Conservation (phyloP, 2,888 invertebrate species). For the Eilema sororculum region DNA sequence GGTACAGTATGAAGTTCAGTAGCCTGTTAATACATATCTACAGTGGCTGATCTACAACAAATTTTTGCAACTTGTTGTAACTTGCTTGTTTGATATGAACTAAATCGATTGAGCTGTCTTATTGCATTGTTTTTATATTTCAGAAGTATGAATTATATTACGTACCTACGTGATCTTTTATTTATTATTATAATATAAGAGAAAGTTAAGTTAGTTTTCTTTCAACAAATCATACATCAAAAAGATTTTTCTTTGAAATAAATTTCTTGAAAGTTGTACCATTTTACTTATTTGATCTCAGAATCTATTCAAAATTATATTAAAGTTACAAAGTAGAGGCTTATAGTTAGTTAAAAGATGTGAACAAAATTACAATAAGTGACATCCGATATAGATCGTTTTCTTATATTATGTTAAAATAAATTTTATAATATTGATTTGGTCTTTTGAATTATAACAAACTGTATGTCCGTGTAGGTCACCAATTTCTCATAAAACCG, state of each 20-base stretch:
- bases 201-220: neutral
- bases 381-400: too few species aligned
- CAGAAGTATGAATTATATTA: neutral
- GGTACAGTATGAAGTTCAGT: too few species aligned
- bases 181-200: neutral
- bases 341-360: neutral
- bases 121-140: neutral
- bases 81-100: too few species aligned
- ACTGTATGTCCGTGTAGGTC: neutral
- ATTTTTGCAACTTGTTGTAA: too few species aligned
- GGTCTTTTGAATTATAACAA: too few species aligned
- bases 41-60: too few species aligned
- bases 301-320: slow-evolving; percentile 20
- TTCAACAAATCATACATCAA: slow-evolving; percentile 12
- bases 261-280: slow-evolving; percentile 36
- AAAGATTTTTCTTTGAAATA: slow-evolving; percentile 33
- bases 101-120: neutral
- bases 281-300: slow-evolving; percentile 35
- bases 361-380: too few species aligned
- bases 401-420: too few species aligned
- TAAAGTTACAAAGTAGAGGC: neutral
- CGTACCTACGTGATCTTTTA: neutral
- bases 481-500: too few species aligned
- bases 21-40: too few species aligned
- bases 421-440: too few species aligned